Conservation (phyloP, 2,797 vertebrate species). For the Gymnodraco acuticeps region DNA sequence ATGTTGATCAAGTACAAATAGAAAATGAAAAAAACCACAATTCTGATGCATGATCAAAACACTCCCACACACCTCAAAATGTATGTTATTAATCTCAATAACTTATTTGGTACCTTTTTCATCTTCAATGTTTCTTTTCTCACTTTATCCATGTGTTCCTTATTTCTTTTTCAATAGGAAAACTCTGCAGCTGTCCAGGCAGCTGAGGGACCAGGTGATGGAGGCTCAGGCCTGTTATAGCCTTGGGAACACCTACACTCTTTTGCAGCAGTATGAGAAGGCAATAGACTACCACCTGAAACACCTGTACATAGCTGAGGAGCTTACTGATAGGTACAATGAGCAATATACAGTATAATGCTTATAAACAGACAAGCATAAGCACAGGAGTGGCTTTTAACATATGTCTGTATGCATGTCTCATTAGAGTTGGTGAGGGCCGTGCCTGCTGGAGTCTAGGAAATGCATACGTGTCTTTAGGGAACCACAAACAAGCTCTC, state of each 20-base stretch:
- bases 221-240: conserved; percentile 99
- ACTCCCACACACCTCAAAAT: neutral
- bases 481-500: conserved; percentile 92
- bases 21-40: neutral
- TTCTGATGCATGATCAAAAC: neutral
- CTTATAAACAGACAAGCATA: neutral
- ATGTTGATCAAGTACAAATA: neutral
- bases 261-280: conserved; percentile 92
- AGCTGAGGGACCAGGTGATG: conserved; percentile 95
- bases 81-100: neutral
- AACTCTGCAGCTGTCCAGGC: conserved; percentile 94
- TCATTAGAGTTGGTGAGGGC: conserved; percentile 93
- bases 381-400: neutral
- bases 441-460: conserved; percentile 98
- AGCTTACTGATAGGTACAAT: conserved; percentile 92
- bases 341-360: neutral
- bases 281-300: conserved; percentile 95
- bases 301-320: conserved; percentile 95
- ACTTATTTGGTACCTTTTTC: neutral
- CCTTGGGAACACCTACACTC: conserved; percentile 95
- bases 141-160: neutral
- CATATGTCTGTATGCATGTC: neutral
- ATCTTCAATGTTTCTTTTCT: neutral
- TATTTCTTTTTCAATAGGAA: conserved; percentile 83
- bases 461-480: conserved; percentile 93